Evolutionary conservation across 2,888 invertebrate genomes (phyloP), one percentile per base, ranked within the genome.

Genomic region (Seladonia tumulorum): DNA sequence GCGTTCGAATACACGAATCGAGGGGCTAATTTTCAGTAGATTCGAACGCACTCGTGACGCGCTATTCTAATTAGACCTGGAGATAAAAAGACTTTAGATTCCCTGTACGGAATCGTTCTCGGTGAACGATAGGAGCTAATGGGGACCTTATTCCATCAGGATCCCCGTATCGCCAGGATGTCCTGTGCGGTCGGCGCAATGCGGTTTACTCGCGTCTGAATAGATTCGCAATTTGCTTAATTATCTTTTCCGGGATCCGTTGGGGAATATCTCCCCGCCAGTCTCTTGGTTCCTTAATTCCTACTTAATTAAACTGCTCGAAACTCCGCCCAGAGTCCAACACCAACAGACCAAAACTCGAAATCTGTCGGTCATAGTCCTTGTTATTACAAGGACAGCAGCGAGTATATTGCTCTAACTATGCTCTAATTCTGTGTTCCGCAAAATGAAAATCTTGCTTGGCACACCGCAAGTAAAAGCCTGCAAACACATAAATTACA

Each of bases 81-180:
- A 39, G 73, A 22, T 29, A 42, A 25, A 16, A 22, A 22, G 16
- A 5, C 1, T 39, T 12, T n/a, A 16, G 45, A 25, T 42, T 63
- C 45, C 0, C 0, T 5, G 1, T 8, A 60, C 42, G 18, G 39
- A 63, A 29, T 76, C 22, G 53, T 57, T 76, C 14, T 60, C 29
- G 29, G n/a, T 42, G 8, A 3, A 57, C 78, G 77, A 73, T 79
- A 74, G 39, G 71, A 71, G 74, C 60, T 85, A 87, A 87, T 79
- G 70, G 73, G 72, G 57, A 5, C 29, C 18, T 47, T 53, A 82
- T 79, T 83, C 80, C 82, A 82, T 77, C 89, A 90, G 90, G 90
- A 92, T 91, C 88, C 86, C 85, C 90, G 87, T 94, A 94, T 94
- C 94, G 86, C 88, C 94, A 94, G 94, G 94, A 94, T 92, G 91